Conservation (phyloP, 2,888 invertebrate genomes). For the Andrena bicolor region DNA sequence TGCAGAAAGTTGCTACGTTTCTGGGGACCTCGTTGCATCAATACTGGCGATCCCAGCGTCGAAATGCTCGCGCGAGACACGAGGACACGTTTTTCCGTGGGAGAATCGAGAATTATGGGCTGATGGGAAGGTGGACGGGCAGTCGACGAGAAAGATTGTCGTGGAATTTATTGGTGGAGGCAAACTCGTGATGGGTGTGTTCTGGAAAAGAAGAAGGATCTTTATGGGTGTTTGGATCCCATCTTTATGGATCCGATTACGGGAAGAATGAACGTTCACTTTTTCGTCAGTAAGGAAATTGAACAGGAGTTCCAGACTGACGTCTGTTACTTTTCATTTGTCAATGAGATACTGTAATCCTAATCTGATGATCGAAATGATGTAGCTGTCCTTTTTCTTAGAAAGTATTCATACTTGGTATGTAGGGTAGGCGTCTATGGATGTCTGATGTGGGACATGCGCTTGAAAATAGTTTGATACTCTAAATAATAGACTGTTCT, state of each 20-base stretch:
- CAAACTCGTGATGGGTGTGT: not conserved
- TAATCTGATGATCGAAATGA: no score
- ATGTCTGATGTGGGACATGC: no score
- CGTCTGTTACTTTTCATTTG: no score
- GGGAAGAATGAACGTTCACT: not conserved
- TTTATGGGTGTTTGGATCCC: not conserved
- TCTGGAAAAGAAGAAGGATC: not conserved
- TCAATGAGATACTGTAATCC: no score
- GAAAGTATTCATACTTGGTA: no score
- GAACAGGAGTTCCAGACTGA: not conserved
- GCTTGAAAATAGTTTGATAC: no score
- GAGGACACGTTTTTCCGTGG: not conserved
- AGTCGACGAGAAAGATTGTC: constrained; percentile 12
- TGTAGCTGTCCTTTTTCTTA: no score
- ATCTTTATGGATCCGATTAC: no score
- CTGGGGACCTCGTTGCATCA: constrained; percentile 7
- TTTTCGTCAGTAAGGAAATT: not conserved
- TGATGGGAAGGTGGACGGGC: not conserved
- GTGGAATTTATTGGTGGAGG: not conserved
- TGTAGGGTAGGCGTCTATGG: no score
- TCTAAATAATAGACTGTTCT: no score
- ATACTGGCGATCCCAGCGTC: constrained; percentile 5
- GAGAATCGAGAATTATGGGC: not conserved
- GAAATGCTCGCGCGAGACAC: not conserved
- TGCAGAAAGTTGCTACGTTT: not conserved